Evolutionary conservation across 30 jellyfish, hydroid and myxozoan species (phyloP).

Genomic region (Turritopsis rubra): DNA sequence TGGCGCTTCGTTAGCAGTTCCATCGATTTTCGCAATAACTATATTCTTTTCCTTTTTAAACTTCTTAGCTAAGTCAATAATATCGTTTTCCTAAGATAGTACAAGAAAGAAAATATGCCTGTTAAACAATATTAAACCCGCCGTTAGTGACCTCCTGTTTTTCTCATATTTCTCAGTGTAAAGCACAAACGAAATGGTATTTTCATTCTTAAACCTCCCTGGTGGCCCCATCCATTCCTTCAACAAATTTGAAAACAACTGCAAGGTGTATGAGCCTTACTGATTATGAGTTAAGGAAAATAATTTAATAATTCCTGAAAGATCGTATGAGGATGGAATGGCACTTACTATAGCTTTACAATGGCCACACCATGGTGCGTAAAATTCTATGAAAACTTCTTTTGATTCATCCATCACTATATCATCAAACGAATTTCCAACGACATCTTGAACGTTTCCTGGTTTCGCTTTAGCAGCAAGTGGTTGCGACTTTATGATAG

Average conservation of each 20-base stretch:
- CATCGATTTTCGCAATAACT: slow-evolving; percentile 93
- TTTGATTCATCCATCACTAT: slow-evolving; percentile 89
- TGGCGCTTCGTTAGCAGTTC: slow-evolving; percentile 93
- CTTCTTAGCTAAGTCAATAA: slow-evolving; percentile 83
- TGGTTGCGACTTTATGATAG: slow-evolving; percentile 85
- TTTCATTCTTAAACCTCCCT: too few species aligned
- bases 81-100: slow-evolving; percentile 56
- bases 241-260: too few species aligned
- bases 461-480: slow-evolving; percentile 61
- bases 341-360: slow-evolving; percentile 79
- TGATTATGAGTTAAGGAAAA: too few species aligned
- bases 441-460: slow-evolving; percentile 94
- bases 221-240: too few species aligned
- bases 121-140: neutral
- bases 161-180: neutral
- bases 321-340: too few species aligned
- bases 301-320: too few species aligned
- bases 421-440: slow-evolving; percentile 84
- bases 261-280: too few species aligned
- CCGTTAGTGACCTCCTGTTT: neutral
- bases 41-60: slow-evolving; percentile 73
- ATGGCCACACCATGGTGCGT: slow-evolving; percentile 99
- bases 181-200: too few species aligned
- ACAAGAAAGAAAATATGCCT: neutral
- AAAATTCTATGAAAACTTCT: slow-evolving; percentile 92